These are phyloP conservation scores for Pseudomyrmex flavicornis DNA, from an alignment of 1,140 invertebrate species.

Conservation along the genomic window DNA sequence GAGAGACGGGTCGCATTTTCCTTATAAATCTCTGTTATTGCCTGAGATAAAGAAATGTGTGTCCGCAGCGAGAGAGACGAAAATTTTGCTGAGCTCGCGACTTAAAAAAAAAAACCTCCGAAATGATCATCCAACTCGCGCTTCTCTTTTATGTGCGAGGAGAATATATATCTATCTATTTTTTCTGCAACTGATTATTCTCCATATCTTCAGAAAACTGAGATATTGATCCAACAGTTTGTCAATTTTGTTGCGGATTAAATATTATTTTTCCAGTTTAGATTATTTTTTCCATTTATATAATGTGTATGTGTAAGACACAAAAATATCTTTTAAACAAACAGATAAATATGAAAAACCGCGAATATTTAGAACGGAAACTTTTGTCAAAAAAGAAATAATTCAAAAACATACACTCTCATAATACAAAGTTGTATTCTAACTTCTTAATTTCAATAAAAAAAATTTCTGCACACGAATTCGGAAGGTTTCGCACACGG, in stretches of 20 bases:
- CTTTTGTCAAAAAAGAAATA: no score
- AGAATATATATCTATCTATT: slow-evolving; percentile 19
- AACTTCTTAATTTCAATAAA: slow-evolving; percentile 19
- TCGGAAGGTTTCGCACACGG: not conserved
- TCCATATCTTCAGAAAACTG: not conserved
- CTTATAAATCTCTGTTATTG: slow-evolving; percentile 29
- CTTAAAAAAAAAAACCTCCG: slow-evolving; percentile 33
- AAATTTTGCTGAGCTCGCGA: slow-evolving; percentile 44
- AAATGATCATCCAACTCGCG: not conserved
- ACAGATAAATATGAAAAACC: no score
- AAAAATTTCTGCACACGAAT: not conserved
- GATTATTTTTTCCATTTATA: no score
- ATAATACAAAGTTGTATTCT: slow-evolving; percentile 22
- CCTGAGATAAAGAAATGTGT: slow-evolving; percentile 33
- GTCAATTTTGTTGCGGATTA: no score
- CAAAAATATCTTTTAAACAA: no score
- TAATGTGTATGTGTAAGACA: no score
- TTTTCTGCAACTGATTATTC: not conserved
- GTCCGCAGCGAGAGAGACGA: slow-evolving; percentile 4
- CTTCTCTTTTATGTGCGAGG: no score
- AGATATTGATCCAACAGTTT: not conserved
- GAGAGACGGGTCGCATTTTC: slow-evolving; percentile 3
- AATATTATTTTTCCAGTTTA: no score
- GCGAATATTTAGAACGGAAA: no score
- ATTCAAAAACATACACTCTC: not conserved